A percentile compares a stretch with the other conserved stretches of the same genome.
Conservation (phyloP, 2,113 vertebrate species). For the Notechis scutatus region DNA sequence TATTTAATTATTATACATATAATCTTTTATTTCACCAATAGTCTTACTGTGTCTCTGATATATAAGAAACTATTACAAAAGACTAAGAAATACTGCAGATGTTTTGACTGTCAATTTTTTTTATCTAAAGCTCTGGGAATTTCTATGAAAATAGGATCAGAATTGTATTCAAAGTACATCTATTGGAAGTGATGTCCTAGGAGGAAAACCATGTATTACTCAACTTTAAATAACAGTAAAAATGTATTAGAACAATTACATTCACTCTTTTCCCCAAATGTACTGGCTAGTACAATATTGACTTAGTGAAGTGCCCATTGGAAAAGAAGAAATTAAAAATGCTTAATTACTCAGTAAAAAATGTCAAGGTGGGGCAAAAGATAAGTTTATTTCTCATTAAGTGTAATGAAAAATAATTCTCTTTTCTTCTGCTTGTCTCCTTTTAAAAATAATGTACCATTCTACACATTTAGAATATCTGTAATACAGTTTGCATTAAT, state of each 20-base stretch:
- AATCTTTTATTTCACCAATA: not conserved
- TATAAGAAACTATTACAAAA: constrained; percentile 20
- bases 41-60: not conserved
- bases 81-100: constrained; percentile 23
- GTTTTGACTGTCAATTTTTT: constrained; percentile 10
- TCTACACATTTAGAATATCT: not conserved
- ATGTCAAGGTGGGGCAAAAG: constrained; percentile 49
- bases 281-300: constrained; percentile 46
- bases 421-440: not conserved
- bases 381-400: constrained; percentile 36
- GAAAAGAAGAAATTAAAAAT: constrained; percentile 21
- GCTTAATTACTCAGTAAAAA: constrained; percentile 36
- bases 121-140: constrained; percentile 38
- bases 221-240: constrained; percentile 51
- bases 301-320: constrained; percentile 34
- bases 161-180: constrained; percentile 4
- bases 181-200: constrained; percentile 46
- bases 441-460: not conserved
- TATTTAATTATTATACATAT: not conserved
- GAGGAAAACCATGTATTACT: constrained; percentile 45
- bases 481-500: not conserved
- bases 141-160: constrained; percentile 54
- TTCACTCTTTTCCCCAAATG: constrained; percentile 55
- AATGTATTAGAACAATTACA: constrained; percentile 60
- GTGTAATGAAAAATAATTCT: constrained; percentile 1